These are phyloP conservation scores for Drosophila kurseongensis DNA, from an alignment of 1,140 invertebrate genomes.

Conservation along the genomic window DNA sequence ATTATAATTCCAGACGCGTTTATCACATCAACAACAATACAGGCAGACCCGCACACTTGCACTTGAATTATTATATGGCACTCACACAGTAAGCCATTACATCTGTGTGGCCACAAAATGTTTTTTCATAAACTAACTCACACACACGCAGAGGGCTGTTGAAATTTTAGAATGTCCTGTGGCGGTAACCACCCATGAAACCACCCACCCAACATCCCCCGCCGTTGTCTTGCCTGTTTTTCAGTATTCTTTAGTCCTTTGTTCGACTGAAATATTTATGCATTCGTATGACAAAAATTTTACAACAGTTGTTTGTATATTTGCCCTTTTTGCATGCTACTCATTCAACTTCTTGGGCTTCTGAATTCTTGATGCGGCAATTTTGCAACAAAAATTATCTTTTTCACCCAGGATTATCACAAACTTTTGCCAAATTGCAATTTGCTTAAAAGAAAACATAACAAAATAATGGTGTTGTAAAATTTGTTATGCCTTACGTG, in stretches of 20 bases:
- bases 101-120: constrained; percentile 72
- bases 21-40: constrained; percentile 81
- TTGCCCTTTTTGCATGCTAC: constrained; percentile 39
- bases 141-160: constrained; percentile 36
- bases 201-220: neutral
- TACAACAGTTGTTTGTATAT: constrained; percentile 40
- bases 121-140: constrained; percentile 68
- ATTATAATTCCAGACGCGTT: constrained; percentile 83
- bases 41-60: constrained; percentile 52
- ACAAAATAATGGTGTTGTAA: constrained; percentile 24
- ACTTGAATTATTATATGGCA: constrained; percentile 70
- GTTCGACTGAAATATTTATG: constrained; percentile 73
- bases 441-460: constrained; percentile 45
- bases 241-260: constrained; percentile 52
- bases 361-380: constrained; percentile 64
- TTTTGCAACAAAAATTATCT: constrained; percentile 60
- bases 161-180: constrained; percentile 70
- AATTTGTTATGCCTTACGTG: constrained; percentile 20
- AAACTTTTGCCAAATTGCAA: constrained; percentile 50
- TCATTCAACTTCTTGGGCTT: constrained; percentile 40
- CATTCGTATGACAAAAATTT: constrained; percentile 70
- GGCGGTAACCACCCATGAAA: constrained; percentile 5
- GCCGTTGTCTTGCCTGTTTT: constrained; percentile 19
- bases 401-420: constrained; percentile 25
- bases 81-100: constrained; percentile 42